Evolutionary conservation across 2,888 invertebrate species (phyloP).

Genomic region (Torymus auratus): DNA sequence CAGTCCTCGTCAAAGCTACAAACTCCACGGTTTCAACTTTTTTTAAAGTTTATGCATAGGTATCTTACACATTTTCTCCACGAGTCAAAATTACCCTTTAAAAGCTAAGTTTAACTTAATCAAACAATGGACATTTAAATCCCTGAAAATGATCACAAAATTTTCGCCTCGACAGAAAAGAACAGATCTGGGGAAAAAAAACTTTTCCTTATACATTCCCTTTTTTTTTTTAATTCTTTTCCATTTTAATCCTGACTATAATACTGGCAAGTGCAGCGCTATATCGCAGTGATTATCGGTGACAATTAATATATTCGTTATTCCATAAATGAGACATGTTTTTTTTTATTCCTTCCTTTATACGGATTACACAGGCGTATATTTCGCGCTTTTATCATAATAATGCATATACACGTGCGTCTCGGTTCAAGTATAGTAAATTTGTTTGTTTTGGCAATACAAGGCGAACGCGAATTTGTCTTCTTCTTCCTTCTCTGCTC

Average conservation of each 20-base stretch:
- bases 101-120: too few species aligned
- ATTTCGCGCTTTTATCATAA: constrained; percentile 32
- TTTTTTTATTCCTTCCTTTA: constrained; percentile 8
- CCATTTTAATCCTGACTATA: constrained; percentile 51
- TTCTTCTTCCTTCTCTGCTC: constrained; percentile 18
- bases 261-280: constrained; percentile 60
- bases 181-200: not conserved
- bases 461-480: constrained; percentile 25
- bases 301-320: constrained; percentile 55
- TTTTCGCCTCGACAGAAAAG: constrained; percentile 21
- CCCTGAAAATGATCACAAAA: constrained; percentile 21
- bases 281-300: constrained; percentile 57
- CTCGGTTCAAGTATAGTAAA: constrained; percentile 25
- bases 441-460: constrained; percentile 49
- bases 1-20: too few species aligned
- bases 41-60: too few species aligned
- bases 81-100: too few species aligned
- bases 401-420: constrained; percentile 47
- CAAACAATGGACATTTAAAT: not conserved
- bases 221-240: constrained; percentile 36
- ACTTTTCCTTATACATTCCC: constrained; percentile 5
- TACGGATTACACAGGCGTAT: constrained; percentile 51
- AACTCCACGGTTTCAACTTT: too few species aligned
- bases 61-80: too few species aligned
- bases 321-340: constrained; percentile 52